These are phyloP conservation scores for Drosophila ironensis DNA, from an alignment of 1,140 invertebrate species.

Conservation along the genomic window DNA sequence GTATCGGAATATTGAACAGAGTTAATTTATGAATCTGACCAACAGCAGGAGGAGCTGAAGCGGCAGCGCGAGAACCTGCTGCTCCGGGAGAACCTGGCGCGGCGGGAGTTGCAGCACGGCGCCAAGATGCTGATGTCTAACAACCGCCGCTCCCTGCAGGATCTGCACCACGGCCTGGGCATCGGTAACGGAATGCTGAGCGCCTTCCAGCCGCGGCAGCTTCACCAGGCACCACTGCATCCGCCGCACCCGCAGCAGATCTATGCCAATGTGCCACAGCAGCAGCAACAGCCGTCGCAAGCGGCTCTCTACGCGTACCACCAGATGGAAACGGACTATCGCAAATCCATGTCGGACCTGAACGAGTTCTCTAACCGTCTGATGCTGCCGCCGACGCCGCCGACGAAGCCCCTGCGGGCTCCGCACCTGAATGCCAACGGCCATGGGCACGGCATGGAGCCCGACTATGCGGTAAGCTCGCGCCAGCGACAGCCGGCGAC, in stretches of 20 bases:
- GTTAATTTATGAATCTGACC: background rate
- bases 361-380: constrained; percentile 79
- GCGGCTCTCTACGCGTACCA: constrained; percentile 57
- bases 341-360: constrained; percentile 83
- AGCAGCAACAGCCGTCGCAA: constrained; percentile 56
- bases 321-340: constrained; percentile 81
- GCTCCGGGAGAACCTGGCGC: constrained; percentile 85
- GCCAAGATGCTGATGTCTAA: constrained; percentile 81
- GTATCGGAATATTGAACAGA: too few relatives aligned
- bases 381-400: constrained; percentile 68
- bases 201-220: constrained; percentile 59
- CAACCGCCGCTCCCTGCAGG: constrained; percentile 85
- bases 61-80: constrained; percentile 87
- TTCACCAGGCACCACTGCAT: constrained; percentile 28
- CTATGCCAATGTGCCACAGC: constrained; percentile 59
- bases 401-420: constrained; percentile 78
- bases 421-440: constrained; percentile 61
- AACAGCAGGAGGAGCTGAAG: constrained; percentile 89
- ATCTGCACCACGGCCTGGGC: constrained; percentile 82
- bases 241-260: constrained; percentile 54
- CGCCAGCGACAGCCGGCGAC: constrained; percentile 44
- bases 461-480: constrained; percentile 54
- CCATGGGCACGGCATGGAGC: constrained; percentile 42
- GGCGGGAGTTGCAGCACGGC: constrained; percentile 82
- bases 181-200: constrained; percentile 68